A percentile compares a stretch with the other conserved stretches of the same genome.
phyloP scores from a whole-genome alignment of 2,888 invertebrate species.

The Nematopogon swammerdamellus region DNA sequence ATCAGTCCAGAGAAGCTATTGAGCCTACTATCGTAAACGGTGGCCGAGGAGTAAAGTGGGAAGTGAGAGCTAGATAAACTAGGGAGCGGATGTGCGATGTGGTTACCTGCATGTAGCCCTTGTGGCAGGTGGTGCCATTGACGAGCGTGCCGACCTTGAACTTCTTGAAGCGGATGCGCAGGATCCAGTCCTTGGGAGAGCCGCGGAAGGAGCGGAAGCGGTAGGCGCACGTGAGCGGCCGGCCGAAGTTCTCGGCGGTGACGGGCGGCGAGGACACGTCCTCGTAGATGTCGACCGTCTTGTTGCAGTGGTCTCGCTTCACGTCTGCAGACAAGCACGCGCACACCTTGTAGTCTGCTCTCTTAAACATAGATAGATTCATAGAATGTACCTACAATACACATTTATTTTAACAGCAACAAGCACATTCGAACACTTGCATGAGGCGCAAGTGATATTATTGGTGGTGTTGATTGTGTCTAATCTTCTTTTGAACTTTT shows the following conservation, averaged over 20 bases:
- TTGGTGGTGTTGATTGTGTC: no score
- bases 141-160: constrained; percentile 87
- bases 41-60: no score
- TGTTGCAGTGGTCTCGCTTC: constrained; percentile 87
- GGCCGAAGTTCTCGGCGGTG: constrained; percentile 75
- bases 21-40: no score
- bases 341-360: no score
- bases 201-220: constrained; percentile 86
- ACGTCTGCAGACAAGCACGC: no score
- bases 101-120: constrained; percentile 82
- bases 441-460: no score
- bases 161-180: constrained; percentile 86
- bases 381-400: no score
- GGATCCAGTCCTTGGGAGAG: constrained; percentile 86
- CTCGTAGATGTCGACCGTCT: constrained; percentile 91
- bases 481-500: no score
- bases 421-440: no score
- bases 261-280: constrained; percentile 87
- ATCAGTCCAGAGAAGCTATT: no score
- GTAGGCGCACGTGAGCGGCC: constrained; percentile 87
- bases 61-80: neutral
- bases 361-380: no score
- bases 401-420: no score
- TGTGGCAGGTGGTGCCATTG: constrained; percentile 85
- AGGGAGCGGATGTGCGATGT: neutral